Conservation (phyloP, 2,797 vertebrate species). For the Sternotherus odoratus region DNA sequence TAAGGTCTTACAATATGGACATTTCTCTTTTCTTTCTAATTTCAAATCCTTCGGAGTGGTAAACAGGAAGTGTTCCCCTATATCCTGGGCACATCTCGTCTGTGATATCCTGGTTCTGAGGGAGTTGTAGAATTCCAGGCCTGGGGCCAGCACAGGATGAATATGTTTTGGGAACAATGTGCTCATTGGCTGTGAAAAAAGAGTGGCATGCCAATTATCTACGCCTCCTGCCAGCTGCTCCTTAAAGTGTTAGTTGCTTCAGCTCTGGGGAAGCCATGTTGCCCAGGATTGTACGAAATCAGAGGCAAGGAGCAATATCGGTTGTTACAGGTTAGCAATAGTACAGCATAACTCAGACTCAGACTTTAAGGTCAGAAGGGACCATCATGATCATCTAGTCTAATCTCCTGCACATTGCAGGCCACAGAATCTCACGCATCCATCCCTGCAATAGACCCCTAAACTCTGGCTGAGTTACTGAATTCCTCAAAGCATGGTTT, state of each 20-base stretch:
- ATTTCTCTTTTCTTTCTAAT: not conserved
- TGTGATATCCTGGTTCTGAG: not conserved
- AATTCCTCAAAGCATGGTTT: not conserved
- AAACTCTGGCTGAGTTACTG: not conserved
- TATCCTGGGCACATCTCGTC: not conserved
- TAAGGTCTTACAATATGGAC: not conserved
- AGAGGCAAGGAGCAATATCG: not conserved
- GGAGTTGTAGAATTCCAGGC: conserved; percentile 34
- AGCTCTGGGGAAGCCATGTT: conserved; percentile 1
- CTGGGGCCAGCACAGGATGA: conserved; percentile 43
- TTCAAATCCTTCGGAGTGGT: not conserved
- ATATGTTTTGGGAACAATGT: conserved; percentile 38
- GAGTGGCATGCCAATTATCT: conserved; percentile 15
- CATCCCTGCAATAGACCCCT: not conserved
- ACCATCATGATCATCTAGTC: not conserved
- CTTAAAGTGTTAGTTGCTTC: conserved; percentile 9
- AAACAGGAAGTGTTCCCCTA: not conserved
- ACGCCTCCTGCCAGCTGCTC: conserved; percentile 52
- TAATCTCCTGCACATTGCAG: not conserved
- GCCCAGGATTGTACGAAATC: not conserved
- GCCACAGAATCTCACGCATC: not conserved
- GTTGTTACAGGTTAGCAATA: not conserved
- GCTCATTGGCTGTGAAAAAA: conserved; percentile 48
- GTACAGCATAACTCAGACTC: not conserved
- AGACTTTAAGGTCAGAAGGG: not conserved